Conservation (phyloP, 2,797 vertebrate genomes). For the Leontopithecus rosalia region DNA sequence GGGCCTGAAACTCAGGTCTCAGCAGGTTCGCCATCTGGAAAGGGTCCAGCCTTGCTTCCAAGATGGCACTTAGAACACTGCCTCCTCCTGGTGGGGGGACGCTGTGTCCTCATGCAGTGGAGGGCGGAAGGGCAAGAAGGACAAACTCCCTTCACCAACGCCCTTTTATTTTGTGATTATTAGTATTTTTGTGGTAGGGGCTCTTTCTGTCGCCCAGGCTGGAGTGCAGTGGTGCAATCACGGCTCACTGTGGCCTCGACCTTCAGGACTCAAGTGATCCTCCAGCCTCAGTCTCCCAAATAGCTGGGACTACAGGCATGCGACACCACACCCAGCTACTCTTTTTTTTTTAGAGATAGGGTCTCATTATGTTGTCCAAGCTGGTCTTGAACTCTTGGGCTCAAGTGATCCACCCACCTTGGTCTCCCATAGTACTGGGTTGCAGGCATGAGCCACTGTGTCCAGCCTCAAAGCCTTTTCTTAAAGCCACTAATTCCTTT, state of each 20-base stretch:
- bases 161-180: background rate
- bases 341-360: no score
- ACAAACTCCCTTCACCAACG: background rate
- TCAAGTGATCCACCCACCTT: background rate
- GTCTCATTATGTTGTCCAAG: background rate
- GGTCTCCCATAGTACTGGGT: background rate
- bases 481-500: background rate
- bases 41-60: background rate
- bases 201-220: background rate
- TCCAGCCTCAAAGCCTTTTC: background rate
- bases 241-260: background rate
- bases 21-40: no score
- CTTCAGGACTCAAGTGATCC: background rate
- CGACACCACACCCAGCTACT: rapidly evolving
- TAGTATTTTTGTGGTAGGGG: background rate
- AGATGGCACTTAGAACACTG: background rate
- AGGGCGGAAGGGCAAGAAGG: background rate
- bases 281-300: background rate
- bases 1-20: background rate
- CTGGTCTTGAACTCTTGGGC: background rate
- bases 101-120: background rate
- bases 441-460: background rate
- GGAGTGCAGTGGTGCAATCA: background rate
- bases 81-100: background rate
- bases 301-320: background rate